Evolutionary conservation across 1,140 invertebrate genomes (phyloP), one percentile per base, ranked within the genome.

Genomic region (Caenorhabditis inopinata): DNA sequence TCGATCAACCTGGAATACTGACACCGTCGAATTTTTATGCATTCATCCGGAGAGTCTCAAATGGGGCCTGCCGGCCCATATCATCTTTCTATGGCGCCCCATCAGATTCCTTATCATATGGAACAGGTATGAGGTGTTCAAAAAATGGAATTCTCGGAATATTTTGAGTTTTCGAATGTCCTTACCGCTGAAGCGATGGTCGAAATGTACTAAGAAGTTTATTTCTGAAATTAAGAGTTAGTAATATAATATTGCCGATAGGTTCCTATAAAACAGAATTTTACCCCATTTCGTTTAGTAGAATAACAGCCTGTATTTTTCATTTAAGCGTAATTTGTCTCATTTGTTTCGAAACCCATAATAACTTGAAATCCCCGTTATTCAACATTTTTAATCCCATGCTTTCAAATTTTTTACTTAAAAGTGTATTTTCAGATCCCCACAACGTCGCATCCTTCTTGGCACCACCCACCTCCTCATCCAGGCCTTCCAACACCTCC

Each of bases 401-500:
- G 5, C 14, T 42, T 42, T 42, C 38, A 58, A 16, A 32, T 58
- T 32, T 58, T 42, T 42, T 38, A 21, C 58, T 68, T 6, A 62
- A 62, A 18, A 38, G 4, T 21, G n/a, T 18, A 5, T 27, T 38
- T 68, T 38, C 58, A 68, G 58, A 16, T 68, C n/a, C 58, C 58
- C 1, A 68, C 58, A 16, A 68, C 58, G 21, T 68, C 58, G 1
- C 58, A 68, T 68, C 58, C 58, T 18, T 68, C 58, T 1, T 68
- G 58, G 58, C 58, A 68, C 32, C 9, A 23, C n/a, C n/a, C n/a
- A 4, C 21, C 49, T 53, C 18, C 49, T 18, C 27, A 68, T 38
- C 32, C 58, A 6, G 58, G 58, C 1, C 58, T 68, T 21, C 58
- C 58, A 38, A 68, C 58, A 38, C 58, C 58, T 68, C 58, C 58